Evolutionary conservation across 2,113 vertebrate genomes (phyloP).

Genomic region (Albula goreensis): DNA sequence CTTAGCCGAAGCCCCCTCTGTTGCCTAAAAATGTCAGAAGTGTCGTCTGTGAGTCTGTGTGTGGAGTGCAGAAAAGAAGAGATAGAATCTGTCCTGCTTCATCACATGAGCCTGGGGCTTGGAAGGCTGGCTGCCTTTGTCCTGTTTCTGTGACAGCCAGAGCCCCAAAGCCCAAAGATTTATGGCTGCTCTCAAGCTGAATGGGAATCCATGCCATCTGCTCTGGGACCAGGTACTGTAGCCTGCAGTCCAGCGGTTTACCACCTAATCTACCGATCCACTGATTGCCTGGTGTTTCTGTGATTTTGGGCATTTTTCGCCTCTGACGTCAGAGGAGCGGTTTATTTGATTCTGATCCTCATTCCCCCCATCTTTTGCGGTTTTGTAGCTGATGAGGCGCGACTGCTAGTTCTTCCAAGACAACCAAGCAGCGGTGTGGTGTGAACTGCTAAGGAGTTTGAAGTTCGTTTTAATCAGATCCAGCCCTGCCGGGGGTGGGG

Average conservation of each 20-base stretch:
- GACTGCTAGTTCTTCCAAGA: slow-evolving; percentile 33
- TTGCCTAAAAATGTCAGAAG: slow-evolving; percentile 58
- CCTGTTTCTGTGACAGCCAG: background rate
- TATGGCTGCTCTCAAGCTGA: background rate
- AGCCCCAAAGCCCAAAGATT: background rate
- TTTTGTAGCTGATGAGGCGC: background rate
- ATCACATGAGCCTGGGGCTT: background rate
- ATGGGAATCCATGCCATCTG: background rate
- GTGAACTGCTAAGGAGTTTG: slow-evolving; percentile 4
- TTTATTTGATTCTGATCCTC: background rate
- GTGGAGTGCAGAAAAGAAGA: background rate
- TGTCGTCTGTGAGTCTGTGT: slow-evolving; percentile 41
- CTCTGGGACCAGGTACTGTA: background rate
- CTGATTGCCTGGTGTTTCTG: background rate
- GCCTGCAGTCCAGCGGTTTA: background rate
- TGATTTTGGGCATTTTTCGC: background rate
- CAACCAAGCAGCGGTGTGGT: slow-evolving; percentile 13
- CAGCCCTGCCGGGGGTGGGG: no score
- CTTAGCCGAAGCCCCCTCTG: slow-evolving; percentile 49
- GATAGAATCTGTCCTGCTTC: background rate
- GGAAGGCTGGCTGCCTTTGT: background rate
- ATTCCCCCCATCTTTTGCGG: background rate
- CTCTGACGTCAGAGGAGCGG: background rate
- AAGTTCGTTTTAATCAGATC: background rate
- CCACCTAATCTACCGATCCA: background rate